These are phyloP conservation scores for Mechanitis messenoides DNA, from an alignment of 2,888 invertebrate species.

Conservation along the genomic window DNA sequence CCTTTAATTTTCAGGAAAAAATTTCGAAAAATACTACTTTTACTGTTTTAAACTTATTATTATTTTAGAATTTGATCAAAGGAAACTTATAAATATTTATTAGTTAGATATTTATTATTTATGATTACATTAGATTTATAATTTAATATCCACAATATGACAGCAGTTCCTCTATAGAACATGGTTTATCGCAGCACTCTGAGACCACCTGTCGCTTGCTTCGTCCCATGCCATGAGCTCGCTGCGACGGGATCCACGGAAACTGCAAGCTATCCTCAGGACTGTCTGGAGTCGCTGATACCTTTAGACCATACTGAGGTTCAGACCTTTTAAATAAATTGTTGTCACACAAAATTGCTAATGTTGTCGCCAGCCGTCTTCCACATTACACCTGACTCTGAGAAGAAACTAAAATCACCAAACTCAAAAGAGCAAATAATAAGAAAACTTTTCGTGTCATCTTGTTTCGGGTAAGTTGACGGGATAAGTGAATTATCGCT, in stretches of 20 bases:
- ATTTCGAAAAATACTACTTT: background rate
- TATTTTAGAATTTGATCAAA: too few relatives aligned
- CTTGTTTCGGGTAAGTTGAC: conserved; percentile 1
- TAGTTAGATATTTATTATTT: background rate
- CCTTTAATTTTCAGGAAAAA: conserved; percentile 7
- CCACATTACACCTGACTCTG: conserved; percentile 33
- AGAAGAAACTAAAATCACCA: conserved; percentile 6
- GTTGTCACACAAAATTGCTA: conserved; percentile 23
- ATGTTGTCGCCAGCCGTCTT: conserved; percentile 22
- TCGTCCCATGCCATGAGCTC: conserved; percentile 14
- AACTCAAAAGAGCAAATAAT: conserved; percentile 6
- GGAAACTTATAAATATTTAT: too few relatives aligned
- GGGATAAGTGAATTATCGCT: background rate
- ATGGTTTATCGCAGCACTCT: conserved; percentile 43
- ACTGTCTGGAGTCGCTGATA: conserved; percentile 9
- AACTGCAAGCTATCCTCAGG: conserved; percentile 4
- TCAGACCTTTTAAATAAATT: conserved; percentile 21
- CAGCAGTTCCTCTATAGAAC: conserved; percentile 35
- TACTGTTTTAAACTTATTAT: background rate
- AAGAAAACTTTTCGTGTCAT: conserved; percentile 18
- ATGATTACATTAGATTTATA: too few relatives aligned
- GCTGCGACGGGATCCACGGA: conserved; percentile 27
- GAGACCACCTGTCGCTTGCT: conserved; percentile 38
- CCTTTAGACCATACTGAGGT: conserved; percentile 13
- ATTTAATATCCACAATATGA: conserved; percentile 33